Conservation (phyloP, 64 coral and sea anemone species). For the Stichodactyla mertensii region DNA sequence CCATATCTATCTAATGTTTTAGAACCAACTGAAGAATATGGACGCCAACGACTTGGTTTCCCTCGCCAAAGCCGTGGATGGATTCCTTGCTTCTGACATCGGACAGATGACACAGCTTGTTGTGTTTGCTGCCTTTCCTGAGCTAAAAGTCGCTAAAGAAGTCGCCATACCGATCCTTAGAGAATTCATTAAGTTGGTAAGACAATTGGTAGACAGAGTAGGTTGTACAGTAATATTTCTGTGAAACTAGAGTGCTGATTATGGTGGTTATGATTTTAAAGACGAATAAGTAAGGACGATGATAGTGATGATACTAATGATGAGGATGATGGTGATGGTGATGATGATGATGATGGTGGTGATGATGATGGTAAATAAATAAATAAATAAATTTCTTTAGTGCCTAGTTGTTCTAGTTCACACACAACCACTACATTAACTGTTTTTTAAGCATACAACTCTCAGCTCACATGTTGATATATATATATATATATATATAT, state of each 20-base stretch:
- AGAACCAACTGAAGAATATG: slow-evolving; percentile 59
- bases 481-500: too few relatives aligned
- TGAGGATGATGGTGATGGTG: background rate
- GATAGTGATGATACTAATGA: too few relatives aligned
- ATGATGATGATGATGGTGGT: background rate
- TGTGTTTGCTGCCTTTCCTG: slow-evolving; percentile 70
- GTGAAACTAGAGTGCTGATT: too few relatives aligned
- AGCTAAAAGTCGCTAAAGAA: slow-evolving; percentile 62
- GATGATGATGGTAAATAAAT: background rate
- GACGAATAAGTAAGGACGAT: too few relatives aligned
- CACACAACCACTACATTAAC: too few relatives aligned
- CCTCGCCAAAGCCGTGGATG: slow-evolving; percentile 73
- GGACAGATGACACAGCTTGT: slow-evolving; percentile 58
- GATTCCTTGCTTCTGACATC: slow-evolving; percentile 88
- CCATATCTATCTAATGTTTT: slow-evolving; percentile 1
- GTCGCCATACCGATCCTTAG: slow-evolving; percentile 71
- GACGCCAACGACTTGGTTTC: slow-evolving; percentile 64
- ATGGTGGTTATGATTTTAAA: too few relatives aligned
- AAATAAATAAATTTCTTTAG: too few relatives aligned
- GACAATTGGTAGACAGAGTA: background rate
- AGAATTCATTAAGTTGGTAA: slow-evolving; percentile 75
- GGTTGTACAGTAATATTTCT: too few relatives aligned
- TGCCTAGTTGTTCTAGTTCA: too few relatives aligned
- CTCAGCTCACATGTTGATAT: too few relatives aligned
- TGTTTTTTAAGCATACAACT: too few relatives aligned